These are phyloP conservation scores for Belonocnema kinseyi DNA, from an alignment of 1,140 invertebrate genomes.

Conservation along the genomic window DNA sequence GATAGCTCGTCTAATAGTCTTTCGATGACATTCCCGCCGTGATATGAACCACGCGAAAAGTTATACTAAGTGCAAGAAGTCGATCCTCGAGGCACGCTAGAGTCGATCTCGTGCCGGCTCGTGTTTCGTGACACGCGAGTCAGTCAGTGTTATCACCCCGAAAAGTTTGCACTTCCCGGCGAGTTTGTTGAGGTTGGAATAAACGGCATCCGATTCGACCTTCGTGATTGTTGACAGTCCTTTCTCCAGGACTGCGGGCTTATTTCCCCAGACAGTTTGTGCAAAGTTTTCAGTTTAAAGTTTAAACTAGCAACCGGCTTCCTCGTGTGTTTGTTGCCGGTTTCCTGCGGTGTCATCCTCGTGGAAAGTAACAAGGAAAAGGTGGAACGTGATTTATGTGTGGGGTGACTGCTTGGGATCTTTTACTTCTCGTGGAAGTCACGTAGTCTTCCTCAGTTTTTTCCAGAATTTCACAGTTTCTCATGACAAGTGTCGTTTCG, in stretches of 20 bases:
- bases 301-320: neutral
- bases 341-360: conserved; percentile 12
- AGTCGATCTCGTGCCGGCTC: neutral
- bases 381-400: conserved; percentile 27
- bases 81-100: conserved; percentile 12
- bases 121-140: conserved; percentile 15
- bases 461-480: neutral
- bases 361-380: conserved; percentile 16
- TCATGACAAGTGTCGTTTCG: conserved; percentile 22
- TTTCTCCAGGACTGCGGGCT: neutral
- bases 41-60: conserved; percentile 46
- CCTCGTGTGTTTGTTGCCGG: neutral
- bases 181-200: conserved; percentile 19
- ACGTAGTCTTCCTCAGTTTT: conserved; percentile 17
- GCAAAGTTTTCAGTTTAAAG: neutral
- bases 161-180: conserved; percentile 13
- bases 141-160: neutral
- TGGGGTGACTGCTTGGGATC: conserved; percentile 14
- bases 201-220: neutral
- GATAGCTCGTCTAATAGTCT: conserved; percentile 13
- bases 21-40: conserved; percentile 42
- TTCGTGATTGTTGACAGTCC: conserved; percentile 24
- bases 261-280: neutral
- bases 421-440: conserved; percentile 13
- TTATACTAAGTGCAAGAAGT: neutral